A percentile compares a stretch with the other conserved stretches of the same genome.
These are phyloP conservation scores for Leptinotarsa rubiginosa DNA, from an alignment of 2,888 invertebrate genomes.

Conservation along the genomic window DNA sequence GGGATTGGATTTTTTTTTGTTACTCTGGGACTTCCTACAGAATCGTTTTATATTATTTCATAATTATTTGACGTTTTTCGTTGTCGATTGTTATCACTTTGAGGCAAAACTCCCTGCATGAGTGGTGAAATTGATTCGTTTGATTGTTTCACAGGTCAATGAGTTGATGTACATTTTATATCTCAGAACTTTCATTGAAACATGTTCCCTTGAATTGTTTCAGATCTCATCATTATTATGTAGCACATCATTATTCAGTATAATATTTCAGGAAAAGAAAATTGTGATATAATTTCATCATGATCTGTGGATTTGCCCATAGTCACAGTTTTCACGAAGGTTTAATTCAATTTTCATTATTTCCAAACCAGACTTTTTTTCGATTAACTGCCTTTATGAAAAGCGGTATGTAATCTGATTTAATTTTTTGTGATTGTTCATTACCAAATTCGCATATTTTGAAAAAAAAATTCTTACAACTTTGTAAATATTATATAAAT, in stretches of 20 bases:
- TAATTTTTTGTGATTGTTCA: background rate
- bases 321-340: background rate
- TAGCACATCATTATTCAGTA: too few species aligned
- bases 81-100: too few species aligned
- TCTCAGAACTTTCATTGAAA: background rate
- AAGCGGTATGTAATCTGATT: too few species aligned
- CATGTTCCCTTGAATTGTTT: background rate
- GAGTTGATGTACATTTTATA: background rate
- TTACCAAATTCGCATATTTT: conserved; percentile 9
- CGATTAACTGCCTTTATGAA: too few species aligned
- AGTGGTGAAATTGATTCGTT: background rate
- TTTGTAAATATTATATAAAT: conserved; percentile 45
- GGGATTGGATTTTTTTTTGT: too few species aligned
- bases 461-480: conserved; percentile 17
- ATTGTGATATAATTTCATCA: background rate
- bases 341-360: background rate
- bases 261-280: background rate
- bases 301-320: background rate
- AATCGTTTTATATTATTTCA: too few species aligned
- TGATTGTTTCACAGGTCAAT: background rate
- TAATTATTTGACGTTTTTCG: too few species aligned
- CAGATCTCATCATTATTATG: background rate
- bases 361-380: background rate
- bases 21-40: too few species aligned
- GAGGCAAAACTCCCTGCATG: too few species aligned